phyloP scores from a whole-genome alignment of 2,113 vertebrate species.

The Eolophus roseicapilla region DNA sequence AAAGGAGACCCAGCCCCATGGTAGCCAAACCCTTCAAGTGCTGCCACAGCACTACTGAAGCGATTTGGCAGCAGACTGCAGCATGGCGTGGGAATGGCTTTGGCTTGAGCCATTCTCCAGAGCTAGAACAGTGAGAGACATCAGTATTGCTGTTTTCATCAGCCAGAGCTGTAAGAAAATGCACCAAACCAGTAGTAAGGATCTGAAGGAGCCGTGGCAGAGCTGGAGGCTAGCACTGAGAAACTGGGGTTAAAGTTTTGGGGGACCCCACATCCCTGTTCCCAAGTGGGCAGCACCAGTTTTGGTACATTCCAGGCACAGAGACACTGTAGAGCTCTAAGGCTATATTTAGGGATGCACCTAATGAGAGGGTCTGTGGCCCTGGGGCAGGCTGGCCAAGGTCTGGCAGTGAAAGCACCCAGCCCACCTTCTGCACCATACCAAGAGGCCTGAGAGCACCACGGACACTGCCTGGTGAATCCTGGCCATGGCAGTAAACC shows the following conservation, averaged over 20 bases:
- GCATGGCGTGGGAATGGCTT: not conserved
- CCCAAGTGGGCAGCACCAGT: not conserved
- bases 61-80: not conserved
- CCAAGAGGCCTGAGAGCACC: not conserved
- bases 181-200: not conserved
- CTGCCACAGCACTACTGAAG: not conserved
- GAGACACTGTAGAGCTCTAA: not conserved
- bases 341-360: not conserved
- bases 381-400: not conserved
- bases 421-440: not conserved
- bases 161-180: not conserved
- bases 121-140: not conserved
- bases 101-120: not conserved
- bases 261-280: not conserved
- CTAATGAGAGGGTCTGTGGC: not conserved
- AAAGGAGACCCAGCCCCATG: not conserved
- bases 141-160: not conserved
- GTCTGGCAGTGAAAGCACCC: not conserved
- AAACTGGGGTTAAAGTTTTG: not conserved
- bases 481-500: not conserved
- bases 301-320: not conserved
- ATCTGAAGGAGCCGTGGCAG: not conserved
- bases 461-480: not conserved
- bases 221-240: not conserved
- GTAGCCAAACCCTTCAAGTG: not conserved